These are phyloP conservation scores for Peromyscus eremicus DNA, from an alignment of 2,797 vertebrate species.

Conservation along the genomic window DNA sequence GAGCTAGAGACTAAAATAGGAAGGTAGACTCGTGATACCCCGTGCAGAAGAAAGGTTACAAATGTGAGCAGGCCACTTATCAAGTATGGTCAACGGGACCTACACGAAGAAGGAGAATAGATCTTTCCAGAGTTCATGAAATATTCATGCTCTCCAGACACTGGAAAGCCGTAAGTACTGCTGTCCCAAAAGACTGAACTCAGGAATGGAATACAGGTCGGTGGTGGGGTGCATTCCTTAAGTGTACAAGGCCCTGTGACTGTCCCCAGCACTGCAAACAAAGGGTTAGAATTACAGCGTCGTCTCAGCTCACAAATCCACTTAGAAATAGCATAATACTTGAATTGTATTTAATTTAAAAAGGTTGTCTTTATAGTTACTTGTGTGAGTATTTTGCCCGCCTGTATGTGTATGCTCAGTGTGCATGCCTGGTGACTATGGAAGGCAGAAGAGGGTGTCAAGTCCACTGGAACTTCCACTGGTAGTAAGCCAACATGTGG, in stretches of 20 bases:
- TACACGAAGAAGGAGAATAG: neutral
- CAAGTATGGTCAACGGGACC: neutral
- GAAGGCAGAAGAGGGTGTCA: neutral
- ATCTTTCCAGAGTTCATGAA: neutral
- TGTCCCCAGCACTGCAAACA: neutral
- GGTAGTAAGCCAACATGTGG: neutral
- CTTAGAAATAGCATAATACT: neutral
- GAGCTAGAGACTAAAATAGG: neutral
- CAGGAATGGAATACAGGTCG: neutral
- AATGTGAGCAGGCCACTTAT: neutral
- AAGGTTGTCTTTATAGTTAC: neutral
- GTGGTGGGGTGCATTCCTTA: neutral
- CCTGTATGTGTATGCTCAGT: neutral
- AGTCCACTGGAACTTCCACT: neutral
- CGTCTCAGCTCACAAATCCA: conserved; percentile 18
- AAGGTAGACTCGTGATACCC: neutral
- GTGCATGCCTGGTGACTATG: no score
- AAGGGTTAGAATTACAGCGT: neutral
- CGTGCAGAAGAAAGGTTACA: neutral
- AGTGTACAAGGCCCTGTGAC: neutral
- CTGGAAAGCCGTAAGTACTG: neutral
- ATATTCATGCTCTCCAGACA: neutral
- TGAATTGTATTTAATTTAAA: neutral
- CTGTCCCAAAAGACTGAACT: neutral
- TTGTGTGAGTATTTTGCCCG: neutral